Conservation (phyloP, 2,888 invertebrate species). For the Plebejus argus region DNA sequence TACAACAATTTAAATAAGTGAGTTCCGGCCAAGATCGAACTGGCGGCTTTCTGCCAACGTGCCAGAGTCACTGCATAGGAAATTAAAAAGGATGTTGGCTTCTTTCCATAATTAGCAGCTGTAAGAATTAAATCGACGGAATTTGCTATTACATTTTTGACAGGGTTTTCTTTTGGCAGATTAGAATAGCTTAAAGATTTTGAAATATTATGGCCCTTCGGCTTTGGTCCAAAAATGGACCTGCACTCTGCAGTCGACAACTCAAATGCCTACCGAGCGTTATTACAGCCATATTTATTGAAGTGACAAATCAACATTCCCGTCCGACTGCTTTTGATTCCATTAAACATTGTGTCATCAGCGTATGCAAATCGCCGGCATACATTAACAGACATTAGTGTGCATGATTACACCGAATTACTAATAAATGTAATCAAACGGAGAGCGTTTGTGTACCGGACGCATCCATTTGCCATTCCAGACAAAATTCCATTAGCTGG, state of each 20-base stretch:
- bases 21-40: too few relatives aligned
- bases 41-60: too few relatives aligned
- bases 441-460: neutral
- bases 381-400: conserved; percentile 34
- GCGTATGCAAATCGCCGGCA: conserved; percentile 34
- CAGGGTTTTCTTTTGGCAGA: too few relatives aligned
- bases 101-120: too few relatives aligned
- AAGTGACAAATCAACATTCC: neutral
- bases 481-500: neutral
- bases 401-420: conserved; percentile 20
- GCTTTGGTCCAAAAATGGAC: neutral
- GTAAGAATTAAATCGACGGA: too few relatives aligned
- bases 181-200: neutral
- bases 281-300: neutral
- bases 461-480: neutral
- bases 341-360: conserved; percentile 27
- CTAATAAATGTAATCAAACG: conserved; percentile 3
- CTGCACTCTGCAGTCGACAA: neutral
- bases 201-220: neutral
- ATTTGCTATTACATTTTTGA: too few relatives aligned
- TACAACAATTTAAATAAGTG: too few relatives aligned
- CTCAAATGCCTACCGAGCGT: neutral
- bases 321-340: conserved; percentile 16
- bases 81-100: too few relatives aligned
- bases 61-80: too few relatives aligned